Evolutionary conservation across 2,888 invertebrate genomes (phyloP), one percentile per base, ranked within the genome.

Genomic region (Hoplodrina blanda): DNA sequence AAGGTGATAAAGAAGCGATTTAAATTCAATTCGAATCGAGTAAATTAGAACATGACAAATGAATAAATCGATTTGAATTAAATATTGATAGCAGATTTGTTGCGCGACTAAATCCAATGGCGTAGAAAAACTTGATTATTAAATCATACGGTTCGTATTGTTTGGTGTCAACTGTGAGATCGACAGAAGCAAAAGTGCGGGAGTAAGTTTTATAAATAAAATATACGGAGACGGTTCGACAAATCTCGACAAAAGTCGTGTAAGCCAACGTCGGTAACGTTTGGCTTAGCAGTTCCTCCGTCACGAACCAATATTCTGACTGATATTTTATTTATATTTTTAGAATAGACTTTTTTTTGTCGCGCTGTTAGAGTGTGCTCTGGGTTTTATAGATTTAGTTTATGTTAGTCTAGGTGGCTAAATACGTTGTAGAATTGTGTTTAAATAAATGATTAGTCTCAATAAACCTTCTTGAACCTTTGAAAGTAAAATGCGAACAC

Each of bases 131-230:
- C 60, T 20, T 56, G 67, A 73, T 83, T 82, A 73, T 41, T 84
- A 67, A 84, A 69, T 73, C 79, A 77, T 69, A 37, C n/a, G 56
- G 50, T 60, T 62, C 50, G 73, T 68, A 52, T 71, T 61, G 62
- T 65, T 57, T 55, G 49, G 20, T 69, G 62, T 62, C 70, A 71
- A 63, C 52, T 66, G 19, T 6, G 25, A 60, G 56, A 69, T 81
- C 62, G 72, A 67, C 71, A 44, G 46, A 25, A 33, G 15, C 30
- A 44, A 41, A 66, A 65, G 55, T 69, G 56, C 54, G 67, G 46
- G 49, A 50, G 67, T 56, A 33, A 54, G 52, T 73, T 73, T 66
- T 75, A 64, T 82, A 82, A 82, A 84, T 83, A 84, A 80, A 72
- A 72, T 82, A 82, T 75, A 69, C 49, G 3, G 41, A 60, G 52